Evolutionary conservation across 2,888 invertebrate genomes (phyloP), one percentile per base, ranked within the genome.

Genomic region (Limnephilus marmoratus): DNA sequence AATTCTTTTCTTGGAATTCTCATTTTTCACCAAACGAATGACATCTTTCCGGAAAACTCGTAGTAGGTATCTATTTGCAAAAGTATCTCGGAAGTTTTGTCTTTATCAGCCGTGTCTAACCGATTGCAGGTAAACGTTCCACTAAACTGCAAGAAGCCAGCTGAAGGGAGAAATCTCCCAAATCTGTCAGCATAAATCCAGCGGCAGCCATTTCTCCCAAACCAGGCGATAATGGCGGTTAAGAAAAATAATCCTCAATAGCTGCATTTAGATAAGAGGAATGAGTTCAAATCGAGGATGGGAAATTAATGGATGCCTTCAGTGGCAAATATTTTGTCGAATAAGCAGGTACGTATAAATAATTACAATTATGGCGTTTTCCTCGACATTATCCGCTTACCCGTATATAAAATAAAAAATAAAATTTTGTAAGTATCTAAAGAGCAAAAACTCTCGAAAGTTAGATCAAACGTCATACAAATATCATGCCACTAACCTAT

Each of bases 251-350:
- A 93, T 93, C 93, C 92, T 49, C 93, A 90, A 93, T 93, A 93
- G 93, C 90, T 93, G 92, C 93, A 93, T 93, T 93, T 93, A 93
- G 93, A 93, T 93, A 93, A 93, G 93, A 91, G 92, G 82, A 85
- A 90, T 68, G 81, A 81, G 87, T 31, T 81, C 85, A 29, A 49
- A 83, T 90, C 37, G 24, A 68, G 24, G 68, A n/a, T 68, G 0
- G 7, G 7, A 24, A 68, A 68, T n/a, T 2, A 68, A n/a, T 68
- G 68, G 68, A 68, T 68, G 68, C 68, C 24, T 68, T n/a, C 24
- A 68, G 24, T 24, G 68, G 9, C 9, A 68, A 68, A 68, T 68
- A 68, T 9, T 24, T 53, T 53, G 18, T 53, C 53, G 18, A 53
- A 53, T 53, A 53, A 53, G 18, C 53, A 18, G 53, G 53, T 53